Evolutionary conservation across 2,797 vertebrate species (phyloP), one percentile per base, ranked within the genome.

Genomic region (Pseudomugil gertrudae): DNA sequence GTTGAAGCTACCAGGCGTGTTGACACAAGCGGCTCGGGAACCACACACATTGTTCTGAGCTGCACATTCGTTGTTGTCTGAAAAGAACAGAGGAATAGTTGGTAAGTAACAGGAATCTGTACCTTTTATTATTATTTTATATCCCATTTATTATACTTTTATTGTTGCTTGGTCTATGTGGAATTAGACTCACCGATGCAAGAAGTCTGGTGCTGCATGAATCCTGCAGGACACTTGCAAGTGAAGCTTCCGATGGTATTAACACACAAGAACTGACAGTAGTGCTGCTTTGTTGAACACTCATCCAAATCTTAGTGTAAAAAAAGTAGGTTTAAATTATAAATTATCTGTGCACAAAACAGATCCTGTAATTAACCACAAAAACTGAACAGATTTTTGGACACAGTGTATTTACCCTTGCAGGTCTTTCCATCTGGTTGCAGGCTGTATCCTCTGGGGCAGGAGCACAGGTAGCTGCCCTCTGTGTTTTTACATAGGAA

Each of bases 261-360:
- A 57, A 99, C 96, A n/a, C 98, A 99, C 68, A 99, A 93, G 89
- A 99, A 99, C 89, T 99, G 98, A 88, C 98, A 99, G 89, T 99
- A 99, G 79, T 99, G 97, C 77, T 99, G 97, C 62, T 99, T 99
- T 8, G 95, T 97, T 3, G 96, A 94, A 75, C 98, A 99, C 81
- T 99, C 98, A 19, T 99, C 98, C 72, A 99, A 93, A 93, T 99
- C 98, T 99, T 62, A 35, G 70, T 53, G 5, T 14, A 19, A 60
- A 53, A 9, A 1, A 29, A 5, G 29, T 29, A 29, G 5, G 29
- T 29, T 52, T 17, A 15, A 8, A 27, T 14, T 27, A 27, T 27
- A 51, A 9, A 23, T 50, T 26, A 48, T 19, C 14, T 27, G 33
- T 24, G 24, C 19, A 59, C 52, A 3, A 32, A 33, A 57, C 15